Conservation (phyloP, 2,888 invertebrate species). For the Mesoligia furuncula region DNA sequence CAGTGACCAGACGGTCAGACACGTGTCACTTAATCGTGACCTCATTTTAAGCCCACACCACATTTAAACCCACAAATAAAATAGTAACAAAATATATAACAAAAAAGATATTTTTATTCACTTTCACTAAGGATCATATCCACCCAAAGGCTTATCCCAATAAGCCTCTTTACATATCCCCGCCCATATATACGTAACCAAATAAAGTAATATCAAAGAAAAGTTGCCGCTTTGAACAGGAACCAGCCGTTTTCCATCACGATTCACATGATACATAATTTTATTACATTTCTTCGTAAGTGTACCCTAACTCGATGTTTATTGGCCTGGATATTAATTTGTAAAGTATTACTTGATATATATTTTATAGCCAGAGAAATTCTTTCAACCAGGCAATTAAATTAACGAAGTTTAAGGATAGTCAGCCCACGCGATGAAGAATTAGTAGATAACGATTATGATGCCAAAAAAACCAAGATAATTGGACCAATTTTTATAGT, state of each 20-base stretch:
- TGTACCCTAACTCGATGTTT: constrained; percentile 66
- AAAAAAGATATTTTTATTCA: constrained; percentile 69
- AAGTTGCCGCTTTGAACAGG: constrained; percentile 74
- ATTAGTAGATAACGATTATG: not conserved
- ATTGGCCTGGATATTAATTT: constrained; percentile 73
- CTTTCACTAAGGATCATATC: constrained; percentile 67
- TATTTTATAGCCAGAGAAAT: constrained; percentile 32
- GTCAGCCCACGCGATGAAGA: not conserved
- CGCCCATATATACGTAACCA: constrained; percentile 73
- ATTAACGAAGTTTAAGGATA: constrained; percentile 21
- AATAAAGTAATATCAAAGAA: constrained; percentile 83
- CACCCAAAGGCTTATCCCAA: constrained; percentile 69
- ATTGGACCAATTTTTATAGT: constrained; percentile 18
- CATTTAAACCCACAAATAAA: constrained; percentile 27
- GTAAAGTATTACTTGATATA: constrained; percentile 62
- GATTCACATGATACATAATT: constrained; percentile 76
- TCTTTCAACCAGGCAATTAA: constrained; percentile 32
- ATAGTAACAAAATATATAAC: constrained; percentile 59
- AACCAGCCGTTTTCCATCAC: constrained; percentile 71
- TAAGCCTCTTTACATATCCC: constrained; percentile 75
- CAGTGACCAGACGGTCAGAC: not conserved
- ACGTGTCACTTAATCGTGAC: constrained; percentile 11
- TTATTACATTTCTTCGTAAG: constrained; percentile 75
- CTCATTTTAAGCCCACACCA: constrained; percentile 13
- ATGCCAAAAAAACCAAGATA: constrained; percentile 8